These are phyloP conservation scores for Theretra japonica DNA, from an alignment of 2,888 invertebrate species.

Conservation along the genomic window DNA sequence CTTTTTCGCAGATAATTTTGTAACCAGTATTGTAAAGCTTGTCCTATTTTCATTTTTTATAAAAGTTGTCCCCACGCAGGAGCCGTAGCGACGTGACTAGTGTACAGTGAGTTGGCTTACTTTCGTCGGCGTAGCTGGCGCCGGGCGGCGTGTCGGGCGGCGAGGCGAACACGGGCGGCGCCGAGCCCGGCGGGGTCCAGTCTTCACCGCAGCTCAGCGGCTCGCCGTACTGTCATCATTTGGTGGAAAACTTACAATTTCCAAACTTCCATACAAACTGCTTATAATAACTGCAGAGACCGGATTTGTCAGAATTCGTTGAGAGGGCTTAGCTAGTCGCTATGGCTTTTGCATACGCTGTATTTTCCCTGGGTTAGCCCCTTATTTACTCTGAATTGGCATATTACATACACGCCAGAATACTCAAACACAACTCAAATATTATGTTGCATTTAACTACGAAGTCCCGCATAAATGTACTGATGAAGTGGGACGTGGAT, in stretches of 20 bases:
- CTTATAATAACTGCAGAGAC: not conserved
- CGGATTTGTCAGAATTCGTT: too few species aligned
- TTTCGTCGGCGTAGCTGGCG: conserved; percentile 59
- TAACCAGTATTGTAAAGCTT: too few species aligned
- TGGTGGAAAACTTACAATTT: not conserved
- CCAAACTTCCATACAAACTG: not conserved
- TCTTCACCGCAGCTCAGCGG: conserved; percentile 88
- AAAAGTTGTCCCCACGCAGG: conserved; percentile 14
- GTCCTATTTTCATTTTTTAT: not conserved
- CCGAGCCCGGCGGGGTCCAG: conserved; percentile 89
- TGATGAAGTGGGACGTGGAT: too few species aligned
- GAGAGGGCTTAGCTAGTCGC: too few species aligned
- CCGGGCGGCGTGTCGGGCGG: conserved; percentile 85
- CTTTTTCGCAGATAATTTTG: too few species aligned
- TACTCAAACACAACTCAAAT: too few species aligned
- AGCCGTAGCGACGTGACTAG: conserved; percentile 6
- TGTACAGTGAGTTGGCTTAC: conserved; percentile 53
- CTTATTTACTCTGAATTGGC: too few species aligned
- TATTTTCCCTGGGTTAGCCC: too few species aligned
- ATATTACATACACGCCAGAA: too few species aligned
- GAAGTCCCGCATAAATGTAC: too few species aligned
- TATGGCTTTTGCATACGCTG: too few species aligned
- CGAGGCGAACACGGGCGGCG: conserved; percentile 89
- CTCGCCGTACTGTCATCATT: conserved; percentile 86
- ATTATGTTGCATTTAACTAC: too few species aligned